Percentiles rank a stretch among this genome's conserved stretches.
phyloP scores from a whole-genome alignment of 2,888 invertebrate genomes.

The Agriopis aurantiaria region DNA sequence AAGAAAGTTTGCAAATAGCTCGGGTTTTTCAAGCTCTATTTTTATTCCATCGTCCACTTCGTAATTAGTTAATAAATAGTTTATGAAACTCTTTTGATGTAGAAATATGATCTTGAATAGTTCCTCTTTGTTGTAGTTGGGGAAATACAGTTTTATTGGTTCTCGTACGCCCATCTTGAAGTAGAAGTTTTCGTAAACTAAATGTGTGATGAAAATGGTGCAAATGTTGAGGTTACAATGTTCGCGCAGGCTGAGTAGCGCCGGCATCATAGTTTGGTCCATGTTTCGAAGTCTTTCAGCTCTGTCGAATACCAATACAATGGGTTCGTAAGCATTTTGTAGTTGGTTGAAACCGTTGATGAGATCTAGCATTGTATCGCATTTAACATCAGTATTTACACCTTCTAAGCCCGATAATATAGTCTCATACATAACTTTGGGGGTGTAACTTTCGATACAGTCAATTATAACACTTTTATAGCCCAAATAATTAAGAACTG shows the following conservation, averaged over 20 bases:
- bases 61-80: constrained; percentile 63
- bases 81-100: constrained; percentile 68
- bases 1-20: constrained; percentile 92
- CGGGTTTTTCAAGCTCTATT: constrained; percentile 72
- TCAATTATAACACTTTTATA: constrained; percentile 89
- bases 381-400: constrained; percentile 79
- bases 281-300: constrained; percentile 92
- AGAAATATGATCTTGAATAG: constrained; percentile 79
- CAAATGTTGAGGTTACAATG: constrained; percentile 90
- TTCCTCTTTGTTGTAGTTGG: constrained; percentile 93
- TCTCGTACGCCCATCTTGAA: constrained; percentile 89
- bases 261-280: constrained; percentile 90
- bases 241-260: constrained; percentile 91
- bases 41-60: constrained; percentile 61
- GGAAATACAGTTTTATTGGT: constrained; percentile 91
- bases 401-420: constrained; percentile 88
- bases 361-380: constrained; percentile 90
- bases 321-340: constrained; percentile 70
- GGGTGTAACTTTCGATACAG: constrained; percentile 93
- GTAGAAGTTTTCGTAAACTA: constrained; percentile 93
- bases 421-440: constrained; percentile 91
- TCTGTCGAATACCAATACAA: constrained; percentile 92
- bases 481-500: constrained; percentile 85
- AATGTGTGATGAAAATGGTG: constrained; percentile 91
- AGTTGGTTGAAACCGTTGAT: constrained; percentile 78